These are phyloP conservation scores for Pyrgus malvae DNA, from an alignment of 2,888 invertebrate genomes.

Conservation along the genomic window DNA sequence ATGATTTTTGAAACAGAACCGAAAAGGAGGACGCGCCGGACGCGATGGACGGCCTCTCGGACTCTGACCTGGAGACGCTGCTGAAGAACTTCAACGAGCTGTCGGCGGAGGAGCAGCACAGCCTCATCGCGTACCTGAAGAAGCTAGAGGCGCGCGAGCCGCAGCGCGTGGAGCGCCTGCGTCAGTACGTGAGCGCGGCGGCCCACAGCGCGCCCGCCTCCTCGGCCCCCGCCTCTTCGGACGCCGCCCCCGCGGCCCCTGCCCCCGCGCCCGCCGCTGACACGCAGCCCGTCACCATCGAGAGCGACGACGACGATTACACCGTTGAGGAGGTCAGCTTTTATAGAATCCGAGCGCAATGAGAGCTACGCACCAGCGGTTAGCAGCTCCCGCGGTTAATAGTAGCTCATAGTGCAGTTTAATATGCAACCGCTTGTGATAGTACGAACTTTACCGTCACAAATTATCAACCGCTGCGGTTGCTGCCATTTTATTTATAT, in stretches of 20 bases:
- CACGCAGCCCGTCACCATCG: conserved; percentile 55
- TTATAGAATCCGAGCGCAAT: too few relatives aligned
- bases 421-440: too few relatives aligned
- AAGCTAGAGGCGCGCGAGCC: conserved; percentile 90
- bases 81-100: conserved; percentile 90
- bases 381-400: too few relatives aligned
- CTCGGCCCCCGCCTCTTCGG: conserved; percentile 11
- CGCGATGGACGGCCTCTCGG: conserved; percentile 88
- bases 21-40: conserved; percentile 58
- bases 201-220: conserved; percentile 36
- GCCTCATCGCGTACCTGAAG: conserved; percentile 90
- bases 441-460: too few relatives aligned
- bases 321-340: conserved; percentile 87
- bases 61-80: conserved; percentile 89
- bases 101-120: conserved; percentile 90
- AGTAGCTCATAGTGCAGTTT: too few relatives aligned
- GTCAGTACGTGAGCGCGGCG: conserved; percentile 86
- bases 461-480: too few relatives aligned
- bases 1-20: too few relatives aligned
- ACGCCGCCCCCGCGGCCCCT: conserved; percentile 21
- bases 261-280: conserved; percentile 1
- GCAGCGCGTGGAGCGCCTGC: conserved; percentile 87
- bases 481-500: too few relatives aligned
- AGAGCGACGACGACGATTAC: conserved; percentile 90
- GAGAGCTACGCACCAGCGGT: too few relatives aligned